Base-by-base conservation (phyloP, 1,140 invertebrate genomes). In the Micrasema minimum region DNA sequence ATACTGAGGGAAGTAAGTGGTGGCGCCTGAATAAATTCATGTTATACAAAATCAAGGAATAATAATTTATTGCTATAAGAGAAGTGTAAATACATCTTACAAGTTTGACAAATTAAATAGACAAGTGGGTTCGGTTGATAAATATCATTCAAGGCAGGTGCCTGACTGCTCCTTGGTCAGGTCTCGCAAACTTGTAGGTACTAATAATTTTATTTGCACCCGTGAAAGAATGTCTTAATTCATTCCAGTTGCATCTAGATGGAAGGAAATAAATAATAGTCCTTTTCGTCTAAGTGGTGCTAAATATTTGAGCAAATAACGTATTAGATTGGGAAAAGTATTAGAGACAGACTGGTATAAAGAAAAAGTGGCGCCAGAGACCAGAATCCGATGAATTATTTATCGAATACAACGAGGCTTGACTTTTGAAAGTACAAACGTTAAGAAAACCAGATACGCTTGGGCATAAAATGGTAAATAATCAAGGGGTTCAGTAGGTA, bases 21-120 rank as follows among this genome's bases (percentile, higher is more conserved):
- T 31, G 26, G 26, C 26, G 26, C 7, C 7, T 2, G 26, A 31
- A 31, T 31, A 31, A 31, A 31, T 31, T 7, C 26, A 4, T 31
- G 26, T 31, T 31, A 4, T 31, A 31, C 26, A 7, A 31, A 31
- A 31, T 31, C 2, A 7, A 31, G 26, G 7, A 31, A 31, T 31
- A 31, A 31, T 31, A 31, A 31, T 31, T 31, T 31, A 31, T 31
- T 31, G 20, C 10, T 10, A 14, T 16, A 20, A n/a, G 35, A 41
- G 16, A 10, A 38, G 37, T 59, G 55, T 23, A 41, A 59, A 59
- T 41, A 59, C 12, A 59, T 22, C 6, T 9, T 31, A 59, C 55
- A 59, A 35, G 12, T 16, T 59, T 43, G 55, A 59, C 55, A 59
- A 59, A n/a, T n/a, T n/a, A n/a, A n/a, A 59, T 59, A 22, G 55